Percentiles rank a stretch among this genome's conserved stretches.
These are phyloP conservation scores for Psittacus erithacus DNA, from an alignment of 2,113 vertebrate genomes.

Conservation along the genomic window DNA sequence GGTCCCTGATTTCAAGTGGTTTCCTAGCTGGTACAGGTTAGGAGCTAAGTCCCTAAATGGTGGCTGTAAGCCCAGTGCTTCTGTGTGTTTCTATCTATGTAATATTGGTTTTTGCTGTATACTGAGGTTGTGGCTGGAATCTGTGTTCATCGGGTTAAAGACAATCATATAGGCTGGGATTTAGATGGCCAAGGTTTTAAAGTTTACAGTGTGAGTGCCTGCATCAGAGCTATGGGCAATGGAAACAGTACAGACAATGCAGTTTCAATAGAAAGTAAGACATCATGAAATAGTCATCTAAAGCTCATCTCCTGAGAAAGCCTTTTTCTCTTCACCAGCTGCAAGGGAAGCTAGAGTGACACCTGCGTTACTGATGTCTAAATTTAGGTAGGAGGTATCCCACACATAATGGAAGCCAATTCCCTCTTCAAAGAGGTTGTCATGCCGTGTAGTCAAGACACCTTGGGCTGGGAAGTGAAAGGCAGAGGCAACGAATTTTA, in stretches of 20 bases:
- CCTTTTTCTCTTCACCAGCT: not conserved
- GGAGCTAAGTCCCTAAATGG: not conserved
- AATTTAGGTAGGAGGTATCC: not conserved
- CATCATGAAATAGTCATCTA: not conserved
- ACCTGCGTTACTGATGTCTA: not conserved
- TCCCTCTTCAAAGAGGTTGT: not conserved
- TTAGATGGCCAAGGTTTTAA: not conserved
- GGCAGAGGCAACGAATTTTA: not conserved
- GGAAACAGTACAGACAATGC: not conserved
- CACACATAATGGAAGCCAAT: not conserved
- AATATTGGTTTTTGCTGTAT: not conserved
- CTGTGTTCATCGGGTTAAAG: not conserved
- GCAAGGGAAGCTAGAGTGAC: not conserved
- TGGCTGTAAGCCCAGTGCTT: not conserved
- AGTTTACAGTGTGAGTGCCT: not conserved
- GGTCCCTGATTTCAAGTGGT: not conserved
- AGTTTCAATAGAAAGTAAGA: not conserved
- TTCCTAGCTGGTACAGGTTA: not conserved
- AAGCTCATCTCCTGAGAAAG: not conserved
- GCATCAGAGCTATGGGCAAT: not conserved
- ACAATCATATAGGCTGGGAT: not conserved
- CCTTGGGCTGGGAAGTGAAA: not conserved
- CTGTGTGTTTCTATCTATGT: not conserved
- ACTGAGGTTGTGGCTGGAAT: not conserved
- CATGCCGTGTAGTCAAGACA: not conserved